Evolutionary conservation across 2,113 vertebrate species (phyloP).

Genomic region (Bujurquina vittata): DNA sequence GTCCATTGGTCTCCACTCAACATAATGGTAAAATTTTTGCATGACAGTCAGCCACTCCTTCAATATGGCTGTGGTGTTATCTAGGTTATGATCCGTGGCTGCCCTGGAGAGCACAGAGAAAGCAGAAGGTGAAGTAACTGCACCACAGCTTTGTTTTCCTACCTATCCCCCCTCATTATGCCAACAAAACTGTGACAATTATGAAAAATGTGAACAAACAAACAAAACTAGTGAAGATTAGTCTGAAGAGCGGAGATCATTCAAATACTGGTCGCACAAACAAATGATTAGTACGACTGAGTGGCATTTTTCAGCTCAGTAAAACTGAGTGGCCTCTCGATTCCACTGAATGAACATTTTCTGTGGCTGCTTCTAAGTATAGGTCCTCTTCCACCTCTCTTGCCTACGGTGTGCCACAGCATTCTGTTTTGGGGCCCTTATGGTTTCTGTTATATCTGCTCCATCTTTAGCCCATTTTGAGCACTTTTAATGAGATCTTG

Average conservation of each 20-base stretch:
- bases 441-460: neutral
- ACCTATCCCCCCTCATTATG: neutral
- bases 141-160: neutral
- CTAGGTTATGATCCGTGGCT: constrained; percentile 91
- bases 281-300: neutral
- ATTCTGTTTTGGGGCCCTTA: neutral
- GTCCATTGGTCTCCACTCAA: constrained; percentile 87
- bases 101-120: constrained; percentile 80
- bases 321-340: neutral
- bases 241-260: neutral
- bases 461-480: neutral
- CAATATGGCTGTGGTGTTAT: constrained; percentile 89
- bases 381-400: neutral
- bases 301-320: neutral
- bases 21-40: constrained; percentile 84
- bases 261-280: neutral
- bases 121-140: neutral
- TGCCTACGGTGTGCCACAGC: neutral
- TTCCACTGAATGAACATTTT: neutral
- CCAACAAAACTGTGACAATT: neutral
- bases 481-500: neutral
- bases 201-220: neutral
- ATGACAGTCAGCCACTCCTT: constrained; percentile 88
- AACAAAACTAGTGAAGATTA: neutral
- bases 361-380: neutral